Conservation (phyloP, 2,113 vertebrate species). For the Glareola pratincola region DNA sequence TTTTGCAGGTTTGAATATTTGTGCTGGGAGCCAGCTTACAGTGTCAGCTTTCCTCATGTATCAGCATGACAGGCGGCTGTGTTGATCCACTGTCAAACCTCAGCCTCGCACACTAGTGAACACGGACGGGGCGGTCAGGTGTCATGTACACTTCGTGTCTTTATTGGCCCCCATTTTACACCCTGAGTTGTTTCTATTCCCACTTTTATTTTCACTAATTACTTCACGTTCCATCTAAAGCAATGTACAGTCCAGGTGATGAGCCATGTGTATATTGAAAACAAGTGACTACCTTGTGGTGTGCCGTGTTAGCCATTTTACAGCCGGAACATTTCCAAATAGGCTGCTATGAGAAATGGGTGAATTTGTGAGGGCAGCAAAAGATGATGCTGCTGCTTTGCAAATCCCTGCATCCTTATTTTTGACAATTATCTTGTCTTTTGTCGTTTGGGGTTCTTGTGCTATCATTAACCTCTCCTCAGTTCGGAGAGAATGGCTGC, state of each 20-base stretch:
- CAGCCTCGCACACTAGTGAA: not conserved
- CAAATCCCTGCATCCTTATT: not conserved
- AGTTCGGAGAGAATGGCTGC: not conserved
- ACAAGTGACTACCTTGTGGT: not conserved
- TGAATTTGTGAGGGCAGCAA: not conserved
- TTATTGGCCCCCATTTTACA: not conserved
- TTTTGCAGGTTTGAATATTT: not conserved
- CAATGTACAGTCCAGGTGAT: not conserved
- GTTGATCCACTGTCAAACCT: not conserved
- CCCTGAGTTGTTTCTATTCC: not conserved
- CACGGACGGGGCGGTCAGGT: accelerated
- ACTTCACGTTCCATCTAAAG: not conserved
- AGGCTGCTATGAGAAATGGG: not conserved
- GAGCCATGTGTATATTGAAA: accelerated
- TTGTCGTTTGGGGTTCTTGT: not conserved
- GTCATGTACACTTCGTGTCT: not conserved
- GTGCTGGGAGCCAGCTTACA: too few species aligned
- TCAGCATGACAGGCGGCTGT: not conserved
- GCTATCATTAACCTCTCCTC: not conserved
- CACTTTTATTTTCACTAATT: not conserved
- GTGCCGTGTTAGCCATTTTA: not conserved
- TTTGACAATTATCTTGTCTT: not conserved
- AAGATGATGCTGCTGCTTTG: not conserved
- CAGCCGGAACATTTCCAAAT: not conserved
- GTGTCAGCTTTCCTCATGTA: not conserved